Evolutionary conservation across 30 jellyfish, hydroid and myxozoan species (phyloP), one percentile per base, ranked within the genome.

Genomic region (Phacellophora camtschatica): DNA sequence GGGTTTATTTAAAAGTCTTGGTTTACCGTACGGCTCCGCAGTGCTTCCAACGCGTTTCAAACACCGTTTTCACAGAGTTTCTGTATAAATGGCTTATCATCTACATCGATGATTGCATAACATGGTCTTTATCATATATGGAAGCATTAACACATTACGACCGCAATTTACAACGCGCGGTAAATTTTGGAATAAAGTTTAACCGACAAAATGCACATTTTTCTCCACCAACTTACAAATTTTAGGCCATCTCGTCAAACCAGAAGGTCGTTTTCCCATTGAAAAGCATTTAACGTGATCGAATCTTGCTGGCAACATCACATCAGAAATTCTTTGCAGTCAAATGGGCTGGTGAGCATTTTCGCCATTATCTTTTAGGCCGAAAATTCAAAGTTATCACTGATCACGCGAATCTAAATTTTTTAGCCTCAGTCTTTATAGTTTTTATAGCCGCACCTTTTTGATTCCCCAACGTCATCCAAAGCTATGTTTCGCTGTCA

Each of bases 351-450:
- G 12, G 43, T 2, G 71, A 51, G 58, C 87, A 55, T 13, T 74
- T 74, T 57, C 87, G 76, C 25, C 87, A 53, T 37, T 75, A 75
- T 19, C 77, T 56, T 3, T 48, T 72, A 16, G 85, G 87, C 66
- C 68, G 49, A 12, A 75, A 34, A 8, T 75, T 75, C 54, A 31
- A 30, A 10, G 78, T 54, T 6, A 36, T 75, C 48, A 55, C 79
- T 8, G 79, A 75, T 48, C 88, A 75, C 66, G 67, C 88, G 11
- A 75, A 74, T 36, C 65, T 74, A 18, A 74, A 74, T 27, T 28
- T 50, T 33, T 33, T 74, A 74, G 87, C 77, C 48, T 74, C 78
- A n/a, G n/a, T n/a, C n/a, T n/a, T n/a, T n/a, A n/a, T n/a, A n/a
- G n/a, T n/a, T n/a, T n/a, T n/a, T n/a, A n/a, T n/a, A n/a, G n/a